Base-by-base conservation (phyloP, 2,797 vertebrate species). In the Spinus pinus region DNA sequence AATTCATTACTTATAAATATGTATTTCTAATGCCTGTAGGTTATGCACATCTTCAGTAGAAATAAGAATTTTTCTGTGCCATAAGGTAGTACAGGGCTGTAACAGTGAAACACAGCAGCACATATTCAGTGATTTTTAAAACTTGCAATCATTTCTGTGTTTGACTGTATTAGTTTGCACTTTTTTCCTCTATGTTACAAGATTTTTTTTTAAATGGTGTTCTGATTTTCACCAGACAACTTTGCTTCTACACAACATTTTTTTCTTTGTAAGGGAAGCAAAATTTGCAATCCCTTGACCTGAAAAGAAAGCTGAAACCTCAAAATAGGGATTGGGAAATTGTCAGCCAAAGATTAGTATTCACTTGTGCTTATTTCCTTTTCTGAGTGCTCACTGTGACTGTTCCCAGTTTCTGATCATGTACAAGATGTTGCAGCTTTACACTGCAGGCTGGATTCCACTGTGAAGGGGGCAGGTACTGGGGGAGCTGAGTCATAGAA, bases 1-100 rank as follows among this genome's bases (percentile, higher is more conserved):
- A 86, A 94, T 95, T 91, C n/a, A 80, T 93, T 77, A 8, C 70
- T 87, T 89, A 89, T 91, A 88, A 91, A 82, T 77, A 77, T 44
- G 51, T 85, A 60, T 93, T 91, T 78, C 50, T 91, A 70, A 57
- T 87, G 75, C 51, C 81, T 89, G 28, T 46, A 39, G 19, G n/a
- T 73, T 85, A 67, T 73, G 33, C 67, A 41, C 19, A 37, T 47
- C 33, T 61, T 83, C n/a, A 56, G 30, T 1, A 78, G 44, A 86
- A 81, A 51, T 51, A 78, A 79, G 58, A 61, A 18, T 46, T 73
- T 75, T 93, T 88, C 44, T 57, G 15, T 88, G 25, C 67, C 33
- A 5, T 75, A 41, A 75, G 41, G 62, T 72, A 75, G 31, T 57
- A 35, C 27, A 78, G 65, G 51, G 24, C 24, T 67, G 1, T 58